Evolutionary conservation across 2,888 invertebrate species (phyloP).

Genomic region (Eupeodes luniger): DNA sequence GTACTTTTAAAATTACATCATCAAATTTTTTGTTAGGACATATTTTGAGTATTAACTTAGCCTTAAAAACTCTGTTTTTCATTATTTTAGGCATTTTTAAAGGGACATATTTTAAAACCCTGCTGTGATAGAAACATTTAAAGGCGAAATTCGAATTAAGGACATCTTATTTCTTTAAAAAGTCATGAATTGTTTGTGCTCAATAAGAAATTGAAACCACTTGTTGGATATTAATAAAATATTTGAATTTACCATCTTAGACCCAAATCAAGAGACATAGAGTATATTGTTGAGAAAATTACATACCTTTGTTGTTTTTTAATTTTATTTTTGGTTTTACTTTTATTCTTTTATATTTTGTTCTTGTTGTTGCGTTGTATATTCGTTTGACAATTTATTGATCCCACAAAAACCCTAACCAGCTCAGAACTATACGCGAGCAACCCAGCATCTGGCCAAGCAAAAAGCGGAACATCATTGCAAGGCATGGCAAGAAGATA

Average conservation of each 20-base stretch:
- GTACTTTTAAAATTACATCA: no score
- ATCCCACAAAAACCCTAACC: constrained; percentile 32
- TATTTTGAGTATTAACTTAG: no score
- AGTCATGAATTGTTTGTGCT: no score
- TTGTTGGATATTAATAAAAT: no score
- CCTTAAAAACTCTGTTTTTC: no score
- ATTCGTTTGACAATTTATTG: constrained; percentile 54
- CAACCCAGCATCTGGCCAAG: constrained; percentile 7
- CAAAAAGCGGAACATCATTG: constrained; percentile 31
- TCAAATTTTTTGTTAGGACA: no score
- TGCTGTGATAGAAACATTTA: no score
- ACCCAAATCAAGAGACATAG: not conserved
- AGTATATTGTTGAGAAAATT: not conserved
- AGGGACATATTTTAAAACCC: no score
- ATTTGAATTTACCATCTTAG: not conserved
- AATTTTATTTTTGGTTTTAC: constrained; percentile 43
- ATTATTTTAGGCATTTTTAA: no score
- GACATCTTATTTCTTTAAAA: no score
- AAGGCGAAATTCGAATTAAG: no score
- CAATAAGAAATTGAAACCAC: no score
- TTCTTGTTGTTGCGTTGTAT: constrained; percentile 13
- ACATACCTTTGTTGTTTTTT: constrained; percentile 3
- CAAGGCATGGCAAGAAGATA: not conserved
- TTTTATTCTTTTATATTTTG: not conserved
- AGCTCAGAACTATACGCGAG: not conserved